Percentiles rank a stretch among this genome's conserved stretches.
Conservation (phyloP, 2,113 vertebrate genomes). For the Junco hyemalis region DNA sequence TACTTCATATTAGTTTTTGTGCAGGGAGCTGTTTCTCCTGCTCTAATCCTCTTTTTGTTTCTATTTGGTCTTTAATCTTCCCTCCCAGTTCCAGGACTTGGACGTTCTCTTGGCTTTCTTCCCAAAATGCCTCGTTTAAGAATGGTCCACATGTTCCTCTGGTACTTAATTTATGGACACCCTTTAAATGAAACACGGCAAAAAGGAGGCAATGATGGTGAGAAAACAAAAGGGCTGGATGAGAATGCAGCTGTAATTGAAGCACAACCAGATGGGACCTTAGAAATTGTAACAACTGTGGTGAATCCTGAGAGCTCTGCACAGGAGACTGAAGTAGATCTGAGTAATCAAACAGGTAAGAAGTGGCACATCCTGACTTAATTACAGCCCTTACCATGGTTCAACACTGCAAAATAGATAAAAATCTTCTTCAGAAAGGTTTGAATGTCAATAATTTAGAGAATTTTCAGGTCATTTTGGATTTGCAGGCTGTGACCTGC, state of each 20-base stretch:
- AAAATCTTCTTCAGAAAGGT: neutral
- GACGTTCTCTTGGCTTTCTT: slow-evolving; percentile 88
- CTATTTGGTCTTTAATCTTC: neutral
- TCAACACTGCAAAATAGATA: neutral
- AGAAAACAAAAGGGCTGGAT: slow-evolving; percentile 16
- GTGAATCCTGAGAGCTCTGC: neutral
- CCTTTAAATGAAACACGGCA: slow-evolving; percentile 48
- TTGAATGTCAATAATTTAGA: neutral
- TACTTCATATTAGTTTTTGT: neutral
- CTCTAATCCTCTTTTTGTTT: slow-evolving; percentile 1
- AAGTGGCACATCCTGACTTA: neutral
- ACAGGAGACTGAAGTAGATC: slow-evolving; percentile 61
- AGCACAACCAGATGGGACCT: slow-evolving; percentile 1
- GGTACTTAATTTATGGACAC: slow-evolving; percentile 91
- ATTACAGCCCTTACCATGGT: neutral
- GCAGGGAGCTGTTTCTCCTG: neutral
- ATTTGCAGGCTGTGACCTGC: neutral
- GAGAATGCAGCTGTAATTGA: neutral
- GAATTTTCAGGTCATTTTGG: neutral
- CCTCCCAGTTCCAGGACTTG: slow-evolving; percentile 85
- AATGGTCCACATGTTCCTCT: slow-evolving; percentile 86
- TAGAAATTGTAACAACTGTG: neutral
- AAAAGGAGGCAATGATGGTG: neutral
- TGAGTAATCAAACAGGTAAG: slow-evolving; percentile 63
- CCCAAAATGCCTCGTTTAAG: slow-evolving; percentile 95